These are phyloP conservation scores for Aphelinus atriplicis DNA, from an alignment of 1,140 invertebrate species.

Conservation along the genomic window DNA sequence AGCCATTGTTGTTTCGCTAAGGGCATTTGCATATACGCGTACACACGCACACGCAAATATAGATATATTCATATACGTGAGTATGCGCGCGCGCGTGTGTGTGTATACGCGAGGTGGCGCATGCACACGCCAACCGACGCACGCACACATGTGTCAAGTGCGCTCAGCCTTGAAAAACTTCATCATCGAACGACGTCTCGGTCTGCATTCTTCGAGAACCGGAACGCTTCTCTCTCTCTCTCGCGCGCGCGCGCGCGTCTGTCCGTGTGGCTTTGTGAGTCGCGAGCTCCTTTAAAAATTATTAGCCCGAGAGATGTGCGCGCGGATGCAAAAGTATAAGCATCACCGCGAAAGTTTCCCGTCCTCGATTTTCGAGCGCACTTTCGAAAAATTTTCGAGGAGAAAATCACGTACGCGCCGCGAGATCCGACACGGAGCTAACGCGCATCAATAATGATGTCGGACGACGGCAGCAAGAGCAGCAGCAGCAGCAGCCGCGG, in stretches of 20 bases:
- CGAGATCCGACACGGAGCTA: slow-evolving; percentile 14
- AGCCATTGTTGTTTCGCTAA: slow-evolving; percentile 36
- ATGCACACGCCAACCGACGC: neutral
- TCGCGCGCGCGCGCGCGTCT: neutral
- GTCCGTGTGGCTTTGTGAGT: no score
- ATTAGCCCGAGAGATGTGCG: no score
- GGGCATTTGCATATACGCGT: neutral
- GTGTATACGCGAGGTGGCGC: slow-evolving; percentile 4
- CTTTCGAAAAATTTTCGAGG: no score
- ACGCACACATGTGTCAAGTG: slow-evolving; percentile 18
- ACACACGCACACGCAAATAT: neutral
- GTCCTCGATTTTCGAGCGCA: no score
- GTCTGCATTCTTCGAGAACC: slow-evolving; percentile 35
- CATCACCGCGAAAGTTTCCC: no score
- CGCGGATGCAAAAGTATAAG: no score
- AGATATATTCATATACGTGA: neutral
- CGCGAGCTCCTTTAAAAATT: no score
- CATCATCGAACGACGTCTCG: slow-evolving; percentile 25
- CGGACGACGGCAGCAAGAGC: neutral
- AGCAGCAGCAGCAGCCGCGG: neutral
- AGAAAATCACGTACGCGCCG: no score
- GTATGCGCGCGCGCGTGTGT: neutral
- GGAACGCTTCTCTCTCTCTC: neutral
- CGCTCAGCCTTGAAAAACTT: slow-evolving; percentile 39
- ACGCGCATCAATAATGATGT: slow-evolving; percentile 37